phyloP scores from a whole-genome alignment of 30 jellyfish, hydroid and myxozoan genomes.

The Pelagia noctiluca region DNA sequence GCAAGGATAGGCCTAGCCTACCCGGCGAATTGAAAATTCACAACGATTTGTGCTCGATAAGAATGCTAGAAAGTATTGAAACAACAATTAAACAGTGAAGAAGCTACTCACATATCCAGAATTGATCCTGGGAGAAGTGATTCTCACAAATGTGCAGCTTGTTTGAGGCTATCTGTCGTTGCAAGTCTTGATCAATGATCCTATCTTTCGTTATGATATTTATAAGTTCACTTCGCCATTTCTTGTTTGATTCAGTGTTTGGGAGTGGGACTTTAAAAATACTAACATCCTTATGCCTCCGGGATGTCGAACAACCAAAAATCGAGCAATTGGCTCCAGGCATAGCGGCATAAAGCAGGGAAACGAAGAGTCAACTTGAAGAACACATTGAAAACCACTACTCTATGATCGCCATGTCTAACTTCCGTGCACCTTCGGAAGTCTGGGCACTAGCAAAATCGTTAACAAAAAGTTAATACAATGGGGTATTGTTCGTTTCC shows the following conservation, averaged over 20 bases:
- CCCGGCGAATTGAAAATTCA: background rate
- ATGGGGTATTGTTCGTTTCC: slow-evolving; percentile 33
- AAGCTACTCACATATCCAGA: slow-evolving; percentile 5
- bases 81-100: too few relatives aligned
- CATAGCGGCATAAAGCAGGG: background rate
- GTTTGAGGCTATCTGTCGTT: slow-evolving; percentile 2
- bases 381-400: background rate
- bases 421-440: slow-evolving; percentile 51
- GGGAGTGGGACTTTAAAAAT: slow-evolving; percentile 49
- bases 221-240: slow-evolving; percentile 24
- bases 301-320: slow-evolving; percentile 55
- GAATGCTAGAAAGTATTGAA: background rate
- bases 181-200: slow-evolving; percentile 9
- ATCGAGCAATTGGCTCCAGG: slow-evolving; percentile 61
- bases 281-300: slow-evolving; percentile 41
- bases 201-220: slow-evolving; percentile 17
- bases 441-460: slow-evolving; percentile 45
- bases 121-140: slow-evolving; percentile 21
- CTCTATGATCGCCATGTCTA: background rate
- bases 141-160: slow-evolving; percentile 15
- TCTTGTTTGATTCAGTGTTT: slow-evolving; percentile 46
- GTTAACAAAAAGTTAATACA: slow-evolving; percentile 9
- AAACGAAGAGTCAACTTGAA: background rate
- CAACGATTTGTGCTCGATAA: background rate
- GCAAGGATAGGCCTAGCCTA: background rate